Percentiles rank a stretch among this genome's conserved stretches.
Evolutionary conservation across 2,888 invertebrate genomes (phyloP).

Genomic region (Prenolepis imparis): DNA sequence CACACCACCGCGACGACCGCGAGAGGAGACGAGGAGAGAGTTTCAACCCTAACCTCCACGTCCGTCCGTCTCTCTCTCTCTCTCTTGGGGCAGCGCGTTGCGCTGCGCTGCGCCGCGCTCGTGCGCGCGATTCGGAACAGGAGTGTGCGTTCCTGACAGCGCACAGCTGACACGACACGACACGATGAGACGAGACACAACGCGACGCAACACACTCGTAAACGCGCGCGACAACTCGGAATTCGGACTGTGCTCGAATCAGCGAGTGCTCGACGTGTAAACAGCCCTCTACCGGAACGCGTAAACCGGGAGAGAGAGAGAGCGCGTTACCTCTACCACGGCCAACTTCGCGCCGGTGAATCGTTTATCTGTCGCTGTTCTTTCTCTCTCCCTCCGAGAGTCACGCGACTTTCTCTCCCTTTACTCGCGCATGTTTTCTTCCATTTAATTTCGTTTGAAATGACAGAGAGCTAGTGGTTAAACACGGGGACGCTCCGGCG

Average conservation of each 20-base stretch:
- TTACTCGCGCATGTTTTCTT: background rate
- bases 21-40: constrained; percentile 60
- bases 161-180: constrained; percentile 68
- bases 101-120: constrained; percentile 30
- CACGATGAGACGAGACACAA: too few species aligned
- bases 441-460: background rate
- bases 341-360: background rate
- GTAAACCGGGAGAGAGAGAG: constrained; percentile 17
- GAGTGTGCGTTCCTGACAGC: constrained; percentile 43
- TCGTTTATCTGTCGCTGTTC: background rate
- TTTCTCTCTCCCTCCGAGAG: background rate
- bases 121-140: constrained; percentile 11
- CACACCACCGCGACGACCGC: constrained; percentile 60
- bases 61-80: background rate
- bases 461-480: too few species aligned
- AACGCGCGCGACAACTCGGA: constrained; percentile 63
- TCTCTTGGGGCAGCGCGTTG: constrained; percentile 35
- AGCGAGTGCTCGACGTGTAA: constrained; percentile 47
- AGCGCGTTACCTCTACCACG: background rate
- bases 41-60: constrained; percentile 70
- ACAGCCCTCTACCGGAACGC: constrained; percentile 32
- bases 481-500: constrained; percentile 70
- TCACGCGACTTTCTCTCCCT: constrained; percentile 9
- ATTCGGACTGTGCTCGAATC: constrained; percentile 49
- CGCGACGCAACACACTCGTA: constrained; percentile 56